These are phyloP conservation scores for Petrosia ficiformis DNA, from an alignment of 37 sponge, comb jelly and placozoan genomes.

Conservation along the genomic window DNA sequence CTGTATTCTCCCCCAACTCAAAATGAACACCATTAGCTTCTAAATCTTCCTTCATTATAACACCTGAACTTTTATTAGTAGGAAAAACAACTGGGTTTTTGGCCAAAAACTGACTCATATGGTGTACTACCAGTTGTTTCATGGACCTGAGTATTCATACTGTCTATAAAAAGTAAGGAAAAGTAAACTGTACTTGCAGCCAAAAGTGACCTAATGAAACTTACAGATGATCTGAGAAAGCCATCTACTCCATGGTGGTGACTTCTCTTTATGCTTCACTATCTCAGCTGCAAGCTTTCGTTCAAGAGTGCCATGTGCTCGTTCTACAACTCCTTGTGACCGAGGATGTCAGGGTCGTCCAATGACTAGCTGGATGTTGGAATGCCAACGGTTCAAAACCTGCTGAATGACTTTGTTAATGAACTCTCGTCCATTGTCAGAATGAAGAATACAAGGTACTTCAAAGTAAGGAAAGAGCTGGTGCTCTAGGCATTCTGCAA, in stretches of 20 bases:
- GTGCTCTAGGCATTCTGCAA: slow-evolving; percentile 1
- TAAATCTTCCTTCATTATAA: slow-evolving; percentile 33
- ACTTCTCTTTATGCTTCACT: not conserved
- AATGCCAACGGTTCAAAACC: slow-evolving; percentile 9
- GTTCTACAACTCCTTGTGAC: slow-evolving; percentile 35
- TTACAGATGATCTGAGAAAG: slow-evolving; percentile 41
- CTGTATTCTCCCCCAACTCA: not conserved
- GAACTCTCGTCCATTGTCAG: too few species aligned
- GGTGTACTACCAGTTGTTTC: slow-evolving; percentile 42
- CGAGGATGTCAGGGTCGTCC: slow-evolving; percentile 44
- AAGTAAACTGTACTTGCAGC: not conserved
- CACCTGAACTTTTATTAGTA: slow-evolving; percentile 10
- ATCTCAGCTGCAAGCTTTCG: slow-evolving; percentile 29
- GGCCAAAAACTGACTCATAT: slow-evolving; percentile 52
- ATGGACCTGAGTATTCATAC: slow-evolving; percentile 48
- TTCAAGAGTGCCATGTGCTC: slow-evolving; percentile 34
- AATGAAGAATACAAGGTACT: slow-evolving; percentile 38
- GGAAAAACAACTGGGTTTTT: slow-evolving; percentile 31
- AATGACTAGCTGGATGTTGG: slow-evolving; percentile 31
- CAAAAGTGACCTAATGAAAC: too few species aligned
- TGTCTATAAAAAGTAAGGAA: slow-evolving; percentile 11
- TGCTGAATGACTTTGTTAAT: slow-evolving; percentile 19
- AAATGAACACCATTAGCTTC: not conserved
- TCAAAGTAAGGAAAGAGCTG: slow-evolving; percentile 28
- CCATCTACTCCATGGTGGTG: slow-evolving; percentile 22